Evolutionary conservation across 2,797 vertebrate genomes (phyloP).

Genomic region (Enteromius thamalakanensis): DNA sequence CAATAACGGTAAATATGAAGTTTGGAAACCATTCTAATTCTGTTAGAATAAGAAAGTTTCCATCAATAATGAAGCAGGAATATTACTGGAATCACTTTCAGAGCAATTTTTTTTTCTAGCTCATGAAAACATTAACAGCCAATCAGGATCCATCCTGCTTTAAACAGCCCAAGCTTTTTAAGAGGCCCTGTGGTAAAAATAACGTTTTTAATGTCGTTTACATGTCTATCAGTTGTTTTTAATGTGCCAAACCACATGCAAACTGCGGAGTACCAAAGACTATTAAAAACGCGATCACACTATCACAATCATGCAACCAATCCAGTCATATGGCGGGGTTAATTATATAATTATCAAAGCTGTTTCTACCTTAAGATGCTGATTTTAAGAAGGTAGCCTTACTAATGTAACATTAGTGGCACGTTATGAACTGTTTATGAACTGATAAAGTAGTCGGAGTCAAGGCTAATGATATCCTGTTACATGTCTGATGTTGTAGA

Average conservation of each 20-base stretch:
- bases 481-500: background rate
- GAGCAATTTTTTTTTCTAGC: background rate
- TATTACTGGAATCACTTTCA: background rate
- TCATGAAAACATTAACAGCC: background rate
- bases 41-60: background rate
- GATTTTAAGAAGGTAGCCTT: background rate
- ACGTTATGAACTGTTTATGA: background rate
- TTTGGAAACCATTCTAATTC: background rate
- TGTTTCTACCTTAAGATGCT: background rate
- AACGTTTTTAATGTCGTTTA: background rate
- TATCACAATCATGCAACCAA: background rate
- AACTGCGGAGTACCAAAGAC: background rate
- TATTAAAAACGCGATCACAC: background rate
- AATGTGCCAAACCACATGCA: background rate
- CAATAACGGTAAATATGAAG: background rate
- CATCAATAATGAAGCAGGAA: background rate
- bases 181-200: background rate
- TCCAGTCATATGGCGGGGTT: background rate
- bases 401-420: background rate
- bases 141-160: background rate
- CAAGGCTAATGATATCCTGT: background rate
- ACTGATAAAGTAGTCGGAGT: background rate
- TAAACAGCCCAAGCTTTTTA: background rate
- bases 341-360: background rate
- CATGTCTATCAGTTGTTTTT: background rate